Conservation (phyloP, 2,113 vertebrate genomes). For the Microcebus lehilahytsara region DNA sequence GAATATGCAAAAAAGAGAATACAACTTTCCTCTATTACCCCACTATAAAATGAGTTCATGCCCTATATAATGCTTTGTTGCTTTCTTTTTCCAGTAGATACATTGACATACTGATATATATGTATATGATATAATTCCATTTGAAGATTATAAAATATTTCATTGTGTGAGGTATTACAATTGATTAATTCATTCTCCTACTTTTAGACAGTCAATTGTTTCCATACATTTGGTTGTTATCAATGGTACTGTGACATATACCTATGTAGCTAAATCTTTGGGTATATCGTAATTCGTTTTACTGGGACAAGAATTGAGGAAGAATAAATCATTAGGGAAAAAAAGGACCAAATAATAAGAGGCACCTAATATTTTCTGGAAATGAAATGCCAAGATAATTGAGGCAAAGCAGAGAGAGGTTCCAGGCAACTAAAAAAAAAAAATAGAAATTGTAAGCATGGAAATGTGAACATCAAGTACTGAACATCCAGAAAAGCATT, state of each 20-base stretch:
- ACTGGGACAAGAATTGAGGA: background rate
- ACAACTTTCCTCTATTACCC: background rate
- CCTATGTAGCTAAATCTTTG: background rate
- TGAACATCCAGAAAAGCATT: background rate
- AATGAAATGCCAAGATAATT: background rate
- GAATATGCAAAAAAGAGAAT: constrained; percentile 50
- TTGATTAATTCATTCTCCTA: background rate
- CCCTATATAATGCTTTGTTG: background rate
- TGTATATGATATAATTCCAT: background rate
- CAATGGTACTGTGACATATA: background rate
- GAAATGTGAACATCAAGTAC: background rate
- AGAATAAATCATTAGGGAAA: constrained; percentile 19
- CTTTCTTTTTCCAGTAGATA: background rate
- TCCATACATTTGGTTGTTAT: background rate
- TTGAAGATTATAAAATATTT: constrained; percentile 10
- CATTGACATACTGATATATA: background rate
- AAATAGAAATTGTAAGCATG: background rate
- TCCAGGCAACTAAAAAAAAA: background rate
- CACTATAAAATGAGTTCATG: background rate
- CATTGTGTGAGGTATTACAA: background rate
- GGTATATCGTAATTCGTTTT: background rate
- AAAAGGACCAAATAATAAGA: background rate
- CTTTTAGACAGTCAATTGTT: background rate
- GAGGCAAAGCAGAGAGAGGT: constrained; percentile 2
- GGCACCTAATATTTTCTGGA: background rate